Base-by-base conservation (phyloP, 2,888 invertebrate genomes). In the Metellina segmentata region DNA sequence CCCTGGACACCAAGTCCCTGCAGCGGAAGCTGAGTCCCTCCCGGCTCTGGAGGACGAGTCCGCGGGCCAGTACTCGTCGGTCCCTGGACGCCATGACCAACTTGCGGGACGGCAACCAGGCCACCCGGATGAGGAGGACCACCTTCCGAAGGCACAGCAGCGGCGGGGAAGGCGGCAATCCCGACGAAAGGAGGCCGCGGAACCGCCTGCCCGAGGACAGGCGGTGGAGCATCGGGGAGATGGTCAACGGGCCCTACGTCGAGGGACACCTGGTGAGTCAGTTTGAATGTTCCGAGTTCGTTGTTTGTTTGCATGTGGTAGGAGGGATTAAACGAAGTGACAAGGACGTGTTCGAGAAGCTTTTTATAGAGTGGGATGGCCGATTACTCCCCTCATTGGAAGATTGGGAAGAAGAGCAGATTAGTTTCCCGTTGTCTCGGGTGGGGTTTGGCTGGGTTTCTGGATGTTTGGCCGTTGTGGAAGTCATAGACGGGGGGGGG, bases 151-250 rank as follows among this genome's bases (percentile, higher is more conserved):
- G 92, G 13, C 90, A 91, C 61, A 91, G 88, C 74, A 93, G 92
- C n/a, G 92, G 93, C 0, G 93, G 93, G 8, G 93, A 91, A 70
- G 93, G 81, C 0, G 89, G 85, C n/a, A 81, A 85, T 51, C 77
- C 81, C 6, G 90, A 92, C 11, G 93, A 90, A 61, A 53, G 85
- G 0, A 20, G 90, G 34, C 75, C 90, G 6, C 72, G 87, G 13
- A 77, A 83, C 8, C 52, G 87, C n/a, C 52, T 79, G 6, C 69
- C 71, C 16, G 91, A 92, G 13, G 93, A 93, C 52, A 85, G 93
- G n/a, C 78, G 93, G 70, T 93, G 93, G 93, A 93, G 93, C 52
- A 85, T 93, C 13, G 93, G 93, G 0, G 93, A 92, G 34, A 78
- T 89, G 81, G 79, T 83, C n/a, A 89, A 89, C 48, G 71, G 81